Percentiles rank a stretch among this genome's conserved stretches.
phyloP scores from a whole-genome alignment of 2,113 vertebrate genomes.

The Panurus biarmicus region DNA sequence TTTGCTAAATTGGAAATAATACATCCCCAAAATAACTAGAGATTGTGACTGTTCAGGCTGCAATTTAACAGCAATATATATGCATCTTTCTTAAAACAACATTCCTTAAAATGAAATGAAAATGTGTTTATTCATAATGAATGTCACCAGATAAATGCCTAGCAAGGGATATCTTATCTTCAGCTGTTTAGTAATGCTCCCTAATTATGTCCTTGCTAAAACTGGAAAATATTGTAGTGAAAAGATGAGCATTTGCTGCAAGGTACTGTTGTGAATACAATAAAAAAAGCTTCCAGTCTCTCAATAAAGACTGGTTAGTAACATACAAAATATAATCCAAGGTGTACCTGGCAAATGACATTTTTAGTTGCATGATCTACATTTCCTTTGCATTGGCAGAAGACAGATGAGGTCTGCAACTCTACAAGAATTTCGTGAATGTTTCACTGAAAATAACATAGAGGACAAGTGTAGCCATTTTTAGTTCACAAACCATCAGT shows the following conservation, averaged over 20 bases:
- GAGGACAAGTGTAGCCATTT: slow-evolving; percentile 15
- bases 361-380: background rate
- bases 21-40: background rate
- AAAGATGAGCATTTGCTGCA: background rate
- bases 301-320: background rate
- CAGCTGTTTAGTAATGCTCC: background rate
- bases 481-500: background rate
- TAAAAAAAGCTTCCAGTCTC: background rate
- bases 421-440: background rate
- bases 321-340: background rate
- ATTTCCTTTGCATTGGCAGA: background rate
- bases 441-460: slow-evolving; percentile 28
- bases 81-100: background rate
- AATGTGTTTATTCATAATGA: background rate
- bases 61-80: background rate
- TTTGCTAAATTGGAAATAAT: slow-evolving; percentile 22
- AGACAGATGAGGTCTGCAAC: background rate
- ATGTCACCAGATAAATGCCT: background rate
- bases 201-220: background rate
- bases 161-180: slow-evolving; percentile 7
- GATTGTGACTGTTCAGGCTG: background rate
- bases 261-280: background rate
- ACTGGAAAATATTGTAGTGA: background rate
- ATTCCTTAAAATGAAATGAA: background rate
- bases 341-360: background rate